Evolutionary conservation across 2,113 vertebrate species (phyloP).

Genomic region (Anser cygnoides): DNA sequence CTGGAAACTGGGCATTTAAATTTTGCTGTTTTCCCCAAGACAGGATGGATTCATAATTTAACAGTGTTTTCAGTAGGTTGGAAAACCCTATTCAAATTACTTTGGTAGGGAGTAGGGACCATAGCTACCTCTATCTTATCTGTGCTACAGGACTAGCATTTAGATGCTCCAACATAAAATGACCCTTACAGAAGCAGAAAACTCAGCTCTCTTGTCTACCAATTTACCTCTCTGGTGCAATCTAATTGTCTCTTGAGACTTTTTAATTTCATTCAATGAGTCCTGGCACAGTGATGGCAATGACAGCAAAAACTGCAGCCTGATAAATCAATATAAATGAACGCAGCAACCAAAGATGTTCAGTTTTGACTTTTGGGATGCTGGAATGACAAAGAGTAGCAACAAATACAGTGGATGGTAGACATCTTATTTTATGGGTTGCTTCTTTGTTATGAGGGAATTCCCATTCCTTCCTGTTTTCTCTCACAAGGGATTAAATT

Average conservation of each 20-base stretch:
- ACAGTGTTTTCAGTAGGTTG: not conserved
- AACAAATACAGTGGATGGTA: not conserved
- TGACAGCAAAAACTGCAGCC: not conserved
- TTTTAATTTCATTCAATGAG: not conserved
- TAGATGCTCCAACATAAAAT: not conserved
- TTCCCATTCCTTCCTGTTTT: not conserved
- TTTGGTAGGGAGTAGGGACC: not conserved
- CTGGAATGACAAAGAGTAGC: not conserved
- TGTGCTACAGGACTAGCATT: not conserved
- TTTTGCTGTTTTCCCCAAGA: not conserved
- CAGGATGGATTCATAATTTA: not conserved
- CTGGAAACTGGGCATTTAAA: not conserved
- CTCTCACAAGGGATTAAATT: not conserved
- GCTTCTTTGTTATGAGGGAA: not conserved
- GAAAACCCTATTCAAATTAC: not conserved
- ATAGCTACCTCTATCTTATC: not conserved
- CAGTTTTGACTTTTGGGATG: not conserved
- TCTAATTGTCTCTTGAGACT: not conserved
- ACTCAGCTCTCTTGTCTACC: not conserved
- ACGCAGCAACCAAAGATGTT: not conserved
- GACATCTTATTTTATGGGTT: not conserved
- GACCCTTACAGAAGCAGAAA: not conserved
- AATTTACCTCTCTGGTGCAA: not conserved
- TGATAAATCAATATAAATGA: not conserved
- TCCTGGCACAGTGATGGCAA: not conserved